These are phyloP conservation scores for Alouatta palliata DNA, from an alignment of 2,113 vertebrate genomes.

Conservation along the genomic window DNA sequence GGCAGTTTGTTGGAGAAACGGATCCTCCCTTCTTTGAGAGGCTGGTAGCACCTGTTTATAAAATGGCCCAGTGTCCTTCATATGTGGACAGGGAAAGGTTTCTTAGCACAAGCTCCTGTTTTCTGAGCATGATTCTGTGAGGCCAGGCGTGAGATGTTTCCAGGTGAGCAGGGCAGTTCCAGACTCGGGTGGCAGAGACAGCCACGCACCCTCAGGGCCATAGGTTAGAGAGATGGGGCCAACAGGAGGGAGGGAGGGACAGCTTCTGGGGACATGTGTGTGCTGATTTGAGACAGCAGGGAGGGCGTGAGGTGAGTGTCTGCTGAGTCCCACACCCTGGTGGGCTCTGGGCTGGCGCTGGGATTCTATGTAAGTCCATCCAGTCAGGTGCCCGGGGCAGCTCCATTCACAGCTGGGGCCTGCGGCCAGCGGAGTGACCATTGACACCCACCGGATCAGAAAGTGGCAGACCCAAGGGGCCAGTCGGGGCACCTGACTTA, in stretches of 20 bases:
- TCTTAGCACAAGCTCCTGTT: background rate
- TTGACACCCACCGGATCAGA: no score
- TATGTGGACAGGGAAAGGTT: background rate
- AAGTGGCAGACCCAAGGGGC: background rate
- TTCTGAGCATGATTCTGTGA: background rate
- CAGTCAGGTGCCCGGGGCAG: background rate
- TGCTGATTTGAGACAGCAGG: background rate
- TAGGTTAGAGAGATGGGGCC: background rate
- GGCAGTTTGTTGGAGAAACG: background rate
- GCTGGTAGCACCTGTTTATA: background rate
- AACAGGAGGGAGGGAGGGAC: background rate
- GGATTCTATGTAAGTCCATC: background rate
- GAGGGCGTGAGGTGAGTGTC: background rate
- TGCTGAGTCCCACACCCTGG: background rate
- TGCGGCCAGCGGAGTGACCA: background rate
- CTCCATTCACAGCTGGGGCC: background rate
- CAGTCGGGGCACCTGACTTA: background rate
- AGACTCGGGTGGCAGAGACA: fast-evolving
- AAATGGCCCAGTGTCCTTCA: background rate
- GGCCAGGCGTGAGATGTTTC: background rate
- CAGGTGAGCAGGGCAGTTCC: background rate
- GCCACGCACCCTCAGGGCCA: background rate
- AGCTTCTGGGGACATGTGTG: background rate
- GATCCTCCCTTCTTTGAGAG: background rate
- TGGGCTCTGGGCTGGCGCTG: background rate